Evolutionary conservation across 2,888 invertebrate genomes (phyloP), one percentile per base, ranked within the genome.

Genomic region (Calameuta filiformis): DNA sequence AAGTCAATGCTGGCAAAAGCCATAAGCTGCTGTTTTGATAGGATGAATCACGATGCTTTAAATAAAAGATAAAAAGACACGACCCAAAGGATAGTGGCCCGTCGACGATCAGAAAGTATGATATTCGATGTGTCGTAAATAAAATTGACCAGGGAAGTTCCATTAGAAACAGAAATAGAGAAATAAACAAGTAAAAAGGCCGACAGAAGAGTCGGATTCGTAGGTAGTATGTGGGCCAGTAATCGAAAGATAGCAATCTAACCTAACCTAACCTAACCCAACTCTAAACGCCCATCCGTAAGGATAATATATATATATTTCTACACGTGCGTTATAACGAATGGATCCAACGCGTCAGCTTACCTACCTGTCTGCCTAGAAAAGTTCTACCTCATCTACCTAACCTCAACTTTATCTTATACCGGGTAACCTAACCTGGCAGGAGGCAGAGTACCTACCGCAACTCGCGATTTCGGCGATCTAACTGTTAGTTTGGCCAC

Each of bases 401-500:
- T 56, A 56, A 56, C 56, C 56, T 56, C 56, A 56, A 56, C 56
- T 56, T 56, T 23, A 56, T 56, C 56, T 56, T 23, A 15, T 56
- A 23, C 6, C 9, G 56, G 56, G 23, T 23, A 56, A 56, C 23
- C 23, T 56, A 56, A 56, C 56, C 23, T 56, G 56, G 23, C 56
- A 3, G 9, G 23, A 23, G 56, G 56, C 56, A 40, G 69, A 34
- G 33, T 34, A 40, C 74, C 73, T 56, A 74, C 77, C 33, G 30
- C 73, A 75, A 78, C 73, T 74, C 73, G 35, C 76, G 78, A 78
- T 73, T 78, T 78, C 76, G 78, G 35, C 74, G 35, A 74, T 76
- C 35, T 78, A 78, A 78, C 78, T 78, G 78, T 78, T 68, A n/a
- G 77, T 69, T 75, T 69, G 56, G 69, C 77, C 75, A 69, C n/a